A percentile compares a stretch with the other conserved stretches of the same genome.
phyloP scores from a whole-genome alignment of 2,888 invertebrate species.

The Heliconius ismenius region DNA sequence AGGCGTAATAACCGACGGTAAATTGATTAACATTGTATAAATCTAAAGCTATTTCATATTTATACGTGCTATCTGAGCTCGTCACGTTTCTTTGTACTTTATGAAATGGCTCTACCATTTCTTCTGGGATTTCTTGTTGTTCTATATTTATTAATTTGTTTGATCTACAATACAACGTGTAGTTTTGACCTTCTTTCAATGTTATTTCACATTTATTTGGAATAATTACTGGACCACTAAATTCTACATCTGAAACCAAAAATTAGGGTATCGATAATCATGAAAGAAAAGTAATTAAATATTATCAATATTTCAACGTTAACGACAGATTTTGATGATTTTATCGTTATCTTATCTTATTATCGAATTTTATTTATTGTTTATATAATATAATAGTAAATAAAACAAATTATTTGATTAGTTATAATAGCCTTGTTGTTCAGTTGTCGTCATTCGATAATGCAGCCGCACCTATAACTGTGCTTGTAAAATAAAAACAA shows the following conservation, averaged over 20 bases:
- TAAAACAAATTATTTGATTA: slow-evolving; percentile 16
- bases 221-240: slow-evolving; percentile 63
- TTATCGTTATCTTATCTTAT: too few species aligned
- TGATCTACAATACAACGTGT: slow-evolving; percentile 65
- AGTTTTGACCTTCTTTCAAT: slow-evolving; percentile 70
- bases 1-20: slow-evolving; percentile 82
- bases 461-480: slow-evolving; percentile 40
- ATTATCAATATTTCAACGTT: neutral
- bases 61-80: slow-evolving; percentile 53
- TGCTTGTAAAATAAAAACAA: slow-evolving; percentile 43
- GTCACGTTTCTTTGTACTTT: slow-evolving; percentile 47
- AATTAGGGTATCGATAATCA: slow-evolving; percentile 14
- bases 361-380: neutral
- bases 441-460: slow-evolving; percentile 35
- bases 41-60: slow-evolving; percentile 72
- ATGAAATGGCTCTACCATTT: slow-evolving; percentile 54
- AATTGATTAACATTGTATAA: slow-evolving; percentile 69
- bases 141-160: slow-evolving; percentile 59
- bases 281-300: neutral
- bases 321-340: neutral
- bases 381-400: slow-evolving; percentile 13
- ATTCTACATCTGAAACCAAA: slow-evolving; percentile 68
- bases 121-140: slow-evolving; percentile 68
- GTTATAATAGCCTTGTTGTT: slow-evolving; percentile 27
- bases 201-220: slow-evolving; percentile 63